phyloP scores from a whole-genome alignment of 2,113 vertebrate genomes.

The Myotis brandtii region DNA sequence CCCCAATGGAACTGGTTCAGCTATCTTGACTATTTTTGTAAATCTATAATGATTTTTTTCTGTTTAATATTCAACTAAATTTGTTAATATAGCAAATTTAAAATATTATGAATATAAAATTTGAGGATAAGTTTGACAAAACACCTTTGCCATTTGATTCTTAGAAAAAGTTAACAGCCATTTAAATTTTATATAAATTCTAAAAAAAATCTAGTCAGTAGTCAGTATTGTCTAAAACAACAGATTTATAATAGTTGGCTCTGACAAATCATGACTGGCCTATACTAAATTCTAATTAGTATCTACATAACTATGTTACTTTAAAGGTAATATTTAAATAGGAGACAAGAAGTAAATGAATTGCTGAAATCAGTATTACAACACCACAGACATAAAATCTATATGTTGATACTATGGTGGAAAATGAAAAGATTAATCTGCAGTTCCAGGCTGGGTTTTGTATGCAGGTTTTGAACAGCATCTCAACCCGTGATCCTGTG shows the following conservation, averaged over 20 bases:
- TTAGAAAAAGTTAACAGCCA: slow-evolving; percentile 34
- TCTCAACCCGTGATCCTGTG: not conserved
- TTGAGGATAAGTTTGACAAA: slow-evolving; percentile 22
- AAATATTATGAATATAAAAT: slow-evolving; percentile 46
- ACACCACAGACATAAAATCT: slow-evolving; percentile 12
- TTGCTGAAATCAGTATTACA: not conserved
- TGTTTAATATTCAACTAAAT: slow-evolving; percentile 5
- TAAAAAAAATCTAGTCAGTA: slow-evolving; percentile 22
- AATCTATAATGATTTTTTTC: slow-evolving; percentile 9
- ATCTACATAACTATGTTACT: not conserved
- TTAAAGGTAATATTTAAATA: slow-evolving; percentile 48
- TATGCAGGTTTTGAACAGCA: not conserved
- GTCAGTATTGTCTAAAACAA: slow-evolving; percentile 41
- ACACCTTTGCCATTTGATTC: not conserved
- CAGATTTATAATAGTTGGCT: slow-evolving; percentile 32
- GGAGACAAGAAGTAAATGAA: slow-evolving; percentile 1
- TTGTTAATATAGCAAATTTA: slow-evolving; percentile 15
- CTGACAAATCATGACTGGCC: slow-evolving; percentile 19
- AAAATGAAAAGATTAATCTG: not conserved
- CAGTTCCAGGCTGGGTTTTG: not conserved
- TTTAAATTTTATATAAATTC: not conserved
- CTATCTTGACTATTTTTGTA: not conserved
- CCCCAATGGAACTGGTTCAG: not conserved
- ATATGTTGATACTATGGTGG: not conserved
- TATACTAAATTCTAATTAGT: not conserved